These are phyloP conservation scores for Gobionotothen gibberifrons DNA, from an alignment of 2,797 vertebrate genomes.

Conservation along the genomic window DNA sequence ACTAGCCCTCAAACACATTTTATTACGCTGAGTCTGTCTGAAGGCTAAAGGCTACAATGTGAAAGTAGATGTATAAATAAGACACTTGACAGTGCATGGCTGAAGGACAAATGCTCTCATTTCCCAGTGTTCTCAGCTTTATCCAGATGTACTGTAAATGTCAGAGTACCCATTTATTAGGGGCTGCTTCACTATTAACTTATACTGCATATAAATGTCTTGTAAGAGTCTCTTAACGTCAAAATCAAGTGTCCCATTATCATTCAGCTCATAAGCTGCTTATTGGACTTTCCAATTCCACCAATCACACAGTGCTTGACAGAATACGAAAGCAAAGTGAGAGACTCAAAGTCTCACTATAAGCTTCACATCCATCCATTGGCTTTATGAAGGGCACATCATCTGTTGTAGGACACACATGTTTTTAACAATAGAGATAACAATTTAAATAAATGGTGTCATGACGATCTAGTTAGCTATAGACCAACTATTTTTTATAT, in stretches of 20 bases:
- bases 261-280: constrained; percentile 53
- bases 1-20: neutral
- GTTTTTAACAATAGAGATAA: neutral
- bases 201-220: constrained; percentile 46
- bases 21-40: neutral
- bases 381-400: neutral
- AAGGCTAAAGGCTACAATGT: constrained; percentile 5
- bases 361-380: neutral
- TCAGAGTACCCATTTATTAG: constrained; percentile 47
- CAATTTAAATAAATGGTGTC: too few relatives aligned
- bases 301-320: constrained; percentile 20
- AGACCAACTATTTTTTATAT: neutral
- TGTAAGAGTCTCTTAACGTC: constrained; percentile 53
- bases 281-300: constrained; percentile 45
- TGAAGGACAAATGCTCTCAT: constrained; percentile 37
- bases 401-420: neutral
- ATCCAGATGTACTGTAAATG: constrained; percentile 51
- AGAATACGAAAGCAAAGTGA: constrained; percentile 11
- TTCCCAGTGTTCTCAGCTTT: constrained; percentile 31
- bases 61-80: constrained; percentile 33
- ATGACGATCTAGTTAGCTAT: neutral
- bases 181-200: constrained; percentile 48
- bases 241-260: constrained; percentile 60
- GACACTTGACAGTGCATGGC: constrained; percentile 27
- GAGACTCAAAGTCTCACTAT: constrained; percentile 8